These are phyloP conservation scores for Cephalopholis sonnerati DNA, from an alignment of 2,113 vertebrate species.

Conservation along the genomic window DNA sequence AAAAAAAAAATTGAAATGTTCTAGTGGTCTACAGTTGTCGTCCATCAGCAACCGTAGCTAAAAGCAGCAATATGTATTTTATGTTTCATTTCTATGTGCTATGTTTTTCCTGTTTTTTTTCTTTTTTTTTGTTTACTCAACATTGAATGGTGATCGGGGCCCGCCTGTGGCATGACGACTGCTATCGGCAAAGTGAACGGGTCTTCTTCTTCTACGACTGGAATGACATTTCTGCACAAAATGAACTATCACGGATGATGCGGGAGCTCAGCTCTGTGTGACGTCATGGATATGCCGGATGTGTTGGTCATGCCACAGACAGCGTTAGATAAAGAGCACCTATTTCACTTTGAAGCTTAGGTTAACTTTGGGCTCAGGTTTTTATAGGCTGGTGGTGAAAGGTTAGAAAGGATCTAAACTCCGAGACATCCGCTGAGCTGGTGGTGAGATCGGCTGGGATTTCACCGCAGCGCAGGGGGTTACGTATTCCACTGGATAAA, in stretches of 20 bases:
- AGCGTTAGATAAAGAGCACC: slow-evolving; percentile 22
- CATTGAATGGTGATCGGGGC: neutral
- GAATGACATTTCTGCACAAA: neutral
- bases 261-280: neutral
- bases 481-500: slow-evolving; percentile 14
- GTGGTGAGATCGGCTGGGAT: neutral
- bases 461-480: slow-evolving; percentile 1
- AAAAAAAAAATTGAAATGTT: slow-evolving; percentile 67
- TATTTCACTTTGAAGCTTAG: slow-evolving; percentile 50
- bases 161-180: neutral
- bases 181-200: neutral
- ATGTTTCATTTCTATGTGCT: slow-evolving; percentile 55
- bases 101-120: slow-evolving; percentile 24
- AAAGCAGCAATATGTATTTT: slow-evolving; percentile 81
- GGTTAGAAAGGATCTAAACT: slow-evolving; percentile 26
- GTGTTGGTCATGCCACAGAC: slow-evolving; percentile 38
- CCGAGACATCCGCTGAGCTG: slow-evolving; percentile 20
- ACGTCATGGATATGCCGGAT: neutral
- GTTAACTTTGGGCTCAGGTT: slow-evolving; percentile 68
- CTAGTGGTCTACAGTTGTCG: slow-evolving; percentile 83
- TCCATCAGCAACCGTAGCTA: slow-evolving; percentile 78
- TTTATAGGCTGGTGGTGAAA: slow-evolving; percentile 50
- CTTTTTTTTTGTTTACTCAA: slow-evolving; percentile 38
- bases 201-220: neutral
- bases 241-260: neutral